Percentiles rank a stretch among this genome's conserved stretches.
Evolutionary conservation across 2,888 invertebrate species (phyloP).

Genomic region (Globia sparganii): DNA sequence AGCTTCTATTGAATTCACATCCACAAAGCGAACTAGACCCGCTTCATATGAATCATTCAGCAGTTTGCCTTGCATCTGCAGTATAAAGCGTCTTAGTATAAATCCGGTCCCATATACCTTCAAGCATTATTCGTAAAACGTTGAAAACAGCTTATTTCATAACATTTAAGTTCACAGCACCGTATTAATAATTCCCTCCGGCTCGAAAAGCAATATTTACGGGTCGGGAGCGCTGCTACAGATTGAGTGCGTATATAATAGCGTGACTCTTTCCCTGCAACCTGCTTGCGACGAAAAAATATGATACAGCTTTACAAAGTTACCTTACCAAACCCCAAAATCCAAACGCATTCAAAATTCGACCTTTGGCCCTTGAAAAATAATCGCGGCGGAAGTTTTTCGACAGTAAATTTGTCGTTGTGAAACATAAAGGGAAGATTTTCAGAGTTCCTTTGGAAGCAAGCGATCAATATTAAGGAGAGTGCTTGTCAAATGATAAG

Average conservation of each 20-base stretch:
- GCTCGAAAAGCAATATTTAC: conserved; percentile 70
- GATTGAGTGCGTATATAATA: conserved; percentile 74
- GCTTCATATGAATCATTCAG: conserved; percentile 66
- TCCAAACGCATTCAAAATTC: conserved; percentile 35
- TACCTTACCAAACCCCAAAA: conserved; percentile 49
- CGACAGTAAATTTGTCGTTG: neutral
- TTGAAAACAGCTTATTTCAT: conserved; percentile 62
- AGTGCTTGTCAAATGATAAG: conserved; percentile 74
- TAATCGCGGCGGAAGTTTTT: neutral
- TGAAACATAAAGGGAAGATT: conserved; percentile 35
- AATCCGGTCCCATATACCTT: conserved; percentile 54
- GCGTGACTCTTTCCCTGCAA: conserved; percentile 65
- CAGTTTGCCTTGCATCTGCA: conserved; percentile 68
- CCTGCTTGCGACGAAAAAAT: conserved; percentile 71
- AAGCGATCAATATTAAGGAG: conserved; percentile 76
- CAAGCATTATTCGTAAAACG: conserved; percentile 57
- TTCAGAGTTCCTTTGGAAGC: conserved; percentile 70
- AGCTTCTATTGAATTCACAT: conserved; percentile 65
- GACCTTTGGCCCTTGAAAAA: conserved; percentile 58
- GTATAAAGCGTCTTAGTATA: conserved; percentile 55
- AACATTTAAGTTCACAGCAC: conserved; percentile 58
- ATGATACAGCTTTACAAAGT: conserved; percentile 70
- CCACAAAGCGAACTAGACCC: conserved; percentile 55
- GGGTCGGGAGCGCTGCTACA: conserved; percentile 64
- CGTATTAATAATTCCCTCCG: conserved; percentile 70